Base-by-base conservation (phyloP, 92 coral and sea anemone species). In the Parazoanthus darwini region DNA sequence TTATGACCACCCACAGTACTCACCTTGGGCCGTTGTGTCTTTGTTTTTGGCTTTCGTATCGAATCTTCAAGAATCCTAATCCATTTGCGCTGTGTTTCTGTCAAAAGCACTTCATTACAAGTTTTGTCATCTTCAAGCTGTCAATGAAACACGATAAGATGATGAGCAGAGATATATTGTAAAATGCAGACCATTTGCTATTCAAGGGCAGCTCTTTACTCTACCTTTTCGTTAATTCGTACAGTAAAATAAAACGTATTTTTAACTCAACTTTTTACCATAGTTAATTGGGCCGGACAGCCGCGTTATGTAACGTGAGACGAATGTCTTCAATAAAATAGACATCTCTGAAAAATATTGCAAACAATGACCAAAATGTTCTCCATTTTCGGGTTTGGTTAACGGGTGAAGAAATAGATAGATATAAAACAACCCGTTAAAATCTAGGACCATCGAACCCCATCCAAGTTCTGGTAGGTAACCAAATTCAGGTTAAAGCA, bases 41-140 rank as follows among this genome's bases (percentile, higher is more conserved):
- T 82, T 43, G 65, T 73, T 68, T 82, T 82, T 11, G 86, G 86
- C 23, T 82, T 82, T 18, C 86, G 59, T 82, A 82, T 82, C 14
- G 86, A 82, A 36, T 70, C 77, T 82, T 82, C 77, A 23, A 82
- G 86, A 68, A 82, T 82, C 38, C 86, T 67, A 68, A 82, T 38
- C 86, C 86, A 82, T 65, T 82, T 82, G 39, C 86, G 86, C 86
- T 82, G 86, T 68, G 86, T 67, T 82, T 82, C 86, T 66, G 86
- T 82, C n/a, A 82, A 65, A 38, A 82, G 59, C 77, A 82, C 42
- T 25, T 82, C 63, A 16, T 82, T 82, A 11, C 68, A 37, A 20
- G 37, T 71, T 44, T 70, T 67, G 38, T 82, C 86, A 42, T 82
- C 77, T 44, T 82, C 86, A 82, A 82, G 77, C 86, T 82, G 29